Conservation (phyloP, 2,888 invertebrate species). For the Deilephila porcellus region DNA sequence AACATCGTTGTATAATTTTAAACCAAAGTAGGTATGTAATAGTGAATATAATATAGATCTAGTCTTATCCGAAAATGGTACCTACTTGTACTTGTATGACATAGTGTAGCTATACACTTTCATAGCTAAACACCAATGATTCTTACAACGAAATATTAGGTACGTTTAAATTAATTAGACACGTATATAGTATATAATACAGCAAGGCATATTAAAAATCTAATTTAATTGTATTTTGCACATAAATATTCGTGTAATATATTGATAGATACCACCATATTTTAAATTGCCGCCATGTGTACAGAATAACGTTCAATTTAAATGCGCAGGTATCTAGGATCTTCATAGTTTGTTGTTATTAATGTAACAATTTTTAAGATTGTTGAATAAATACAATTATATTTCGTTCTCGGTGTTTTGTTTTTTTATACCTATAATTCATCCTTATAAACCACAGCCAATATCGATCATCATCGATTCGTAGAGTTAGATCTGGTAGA, state of each 20-base stretch:
- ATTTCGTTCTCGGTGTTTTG: conserved; percentile 3
- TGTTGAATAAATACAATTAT: conserved; percentile 19
- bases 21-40: conserved; percentile 60
- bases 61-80: conserved; percentile 40
- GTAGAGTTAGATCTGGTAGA: too few species aligned
- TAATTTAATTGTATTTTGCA: conserved; percentile 5
- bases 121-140: conserved; percentile 13
- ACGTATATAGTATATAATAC: neutral
- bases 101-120: neutral
- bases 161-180: conserved; percentile 12
- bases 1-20: conserved; percentile 39
- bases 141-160: conserved; percentile 21
- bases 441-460: neutral
- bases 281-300: neutral
- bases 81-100: conserved; percentile 6
- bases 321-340: neutral
- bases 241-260: conserved; percentile 8
- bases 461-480: too few species aligned
- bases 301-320: conserved; percentile 6
- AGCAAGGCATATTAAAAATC: neutral
- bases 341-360: conserved; percentile 14
- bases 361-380: conserved; percentile 26
- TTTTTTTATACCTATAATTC: too few species aligned
- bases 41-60: conserved; percentile 43
- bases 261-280: conserved; percentile 3